These are phyloP conservation scores for Scelioninae gen. 1 DNA, from an alignment of 2,888 invertebrate species.

Conservation along the genomic window DNA sequence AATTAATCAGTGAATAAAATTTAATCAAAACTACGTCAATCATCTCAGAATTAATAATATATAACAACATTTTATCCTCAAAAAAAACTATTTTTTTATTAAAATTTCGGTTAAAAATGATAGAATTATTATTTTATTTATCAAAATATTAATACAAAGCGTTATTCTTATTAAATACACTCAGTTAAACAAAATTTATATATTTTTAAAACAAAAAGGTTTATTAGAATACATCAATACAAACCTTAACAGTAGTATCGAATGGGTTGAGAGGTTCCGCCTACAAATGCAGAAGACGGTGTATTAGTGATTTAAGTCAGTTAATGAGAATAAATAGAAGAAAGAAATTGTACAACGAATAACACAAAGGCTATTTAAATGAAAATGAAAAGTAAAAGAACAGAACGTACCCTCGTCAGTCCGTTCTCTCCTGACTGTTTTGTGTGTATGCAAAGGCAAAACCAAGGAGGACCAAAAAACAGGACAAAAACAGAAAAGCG, in stretches of 20 bases:
- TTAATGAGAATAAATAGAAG: slow-evolving; percentile 19
- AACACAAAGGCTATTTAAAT: slow-evolving; percentile 39
- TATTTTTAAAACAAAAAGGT: too few relatives aligned
- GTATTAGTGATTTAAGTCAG: slow-evolving; percentile 45
- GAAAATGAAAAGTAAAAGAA: slow-evolving; percentile 73
- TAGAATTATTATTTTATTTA: too few relatives aligned
- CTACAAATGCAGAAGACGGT: slow-evolving; percentile 84
- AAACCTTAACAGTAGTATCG: slow-evolving; percentile 86
- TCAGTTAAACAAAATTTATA: too few relatives aligned
- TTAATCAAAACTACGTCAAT: too few relatives aligned
- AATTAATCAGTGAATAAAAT: too few relatives aligned
- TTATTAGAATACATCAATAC: slow-evolving; percentile 50
- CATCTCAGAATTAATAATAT: too few relatives aligned
- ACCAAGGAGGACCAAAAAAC: slow-evolving; percentile 80
- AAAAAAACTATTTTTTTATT: too few relatives aligned
- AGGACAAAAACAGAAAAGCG: slow-evolving; percentile 77
- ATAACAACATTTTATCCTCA: too few relatives aligned
- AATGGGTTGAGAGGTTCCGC: slow-evolving; percentile 96
- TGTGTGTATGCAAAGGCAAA: slow-evolving; percentile 74
- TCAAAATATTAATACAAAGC: not conserved
- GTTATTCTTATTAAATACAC: not conserved
- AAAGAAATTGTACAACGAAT: slow-evolving; percentile 1
- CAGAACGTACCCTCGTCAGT: slow-evolving; percentile 84
- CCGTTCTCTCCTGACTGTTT: slow-evolving; percentile 84
- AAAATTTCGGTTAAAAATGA: too few relatives aligned